Percentiles rank a stretch among this genome's conserved stretches.
Evolutionary conservation across 2,797 vertebrate genomes (phyloP).

Genomic region (Chloroceryle amazona): DNA sequence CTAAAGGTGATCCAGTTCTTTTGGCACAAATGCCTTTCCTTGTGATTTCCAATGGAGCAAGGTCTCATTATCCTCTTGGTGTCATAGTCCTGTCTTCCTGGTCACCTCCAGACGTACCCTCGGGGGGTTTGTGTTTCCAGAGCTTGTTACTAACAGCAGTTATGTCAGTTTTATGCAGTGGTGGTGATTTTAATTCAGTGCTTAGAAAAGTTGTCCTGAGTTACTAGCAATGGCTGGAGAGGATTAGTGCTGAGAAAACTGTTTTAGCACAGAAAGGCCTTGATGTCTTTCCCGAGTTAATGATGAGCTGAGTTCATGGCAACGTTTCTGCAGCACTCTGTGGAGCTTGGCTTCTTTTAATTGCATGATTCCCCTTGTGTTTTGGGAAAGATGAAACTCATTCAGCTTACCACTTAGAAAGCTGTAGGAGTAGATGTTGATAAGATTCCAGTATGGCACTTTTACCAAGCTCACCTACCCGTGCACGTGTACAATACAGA

Average conservation of each 20-base stretch:
- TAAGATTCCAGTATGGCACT: background rate
- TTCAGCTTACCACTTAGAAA: background rate
- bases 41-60: background rate
- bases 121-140: background rate
- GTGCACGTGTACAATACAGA: background rate
- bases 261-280: background rate
- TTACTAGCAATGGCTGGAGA: background rate
- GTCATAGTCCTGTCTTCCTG: background rate
- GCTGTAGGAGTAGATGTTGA: background rate
- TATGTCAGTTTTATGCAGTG: background rate
- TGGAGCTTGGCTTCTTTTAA: background rate
- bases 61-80: background rate
- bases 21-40: background rate
- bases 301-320: background rate
- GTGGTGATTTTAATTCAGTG: background rate
- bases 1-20: background rate
- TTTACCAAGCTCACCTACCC: background rate
- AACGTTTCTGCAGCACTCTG: background rate
- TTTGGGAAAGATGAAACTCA: background rate
- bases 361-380: background rate
- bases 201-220: background rate
- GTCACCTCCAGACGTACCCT: background rate
- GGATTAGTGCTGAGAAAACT: background rate
- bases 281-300: background rate
- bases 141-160: background rate